Percentiles rank a stretch among this genome's conserved stretches.
These are phyloP conservation scores for Tortricodes alternella DNA, from an alignment of 2,888 invertebrate species.

Conservation along the genomic window DNA sequence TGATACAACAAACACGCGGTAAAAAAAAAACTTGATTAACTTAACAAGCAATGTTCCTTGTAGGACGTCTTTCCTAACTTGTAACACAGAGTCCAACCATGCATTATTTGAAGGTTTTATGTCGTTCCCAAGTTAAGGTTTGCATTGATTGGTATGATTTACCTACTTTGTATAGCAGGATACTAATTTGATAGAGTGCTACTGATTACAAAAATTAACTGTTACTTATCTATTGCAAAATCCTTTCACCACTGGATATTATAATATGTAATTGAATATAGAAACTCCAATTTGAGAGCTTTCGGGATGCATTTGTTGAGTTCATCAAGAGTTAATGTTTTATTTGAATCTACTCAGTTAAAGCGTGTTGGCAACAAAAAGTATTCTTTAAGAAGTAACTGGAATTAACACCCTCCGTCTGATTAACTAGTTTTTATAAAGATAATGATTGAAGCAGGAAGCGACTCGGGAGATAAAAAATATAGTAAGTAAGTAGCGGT, in stretches of 20 bases:
- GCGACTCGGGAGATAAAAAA: constrained; percentile 45
- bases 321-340: constrained; percentile 27
- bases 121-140: not conserved
- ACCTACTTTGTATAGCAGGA: too few species aligned
- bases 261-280: too few species aligned
- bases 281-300: too few species aligned
- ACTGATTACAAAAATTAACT: too few species aligned
- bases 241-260: too few species aligned
- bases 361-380: not conserved
- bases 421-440: constrained; percentile 17
- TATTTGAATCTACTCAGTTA: constrained; percentile 28
- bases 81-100: not conserved
- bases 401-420: constrained; percentile 9
- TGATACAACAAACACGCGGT: not conserved
- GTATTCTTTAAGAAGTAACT: not conserved
- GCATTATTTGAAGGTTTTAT: not conserved
- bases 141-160: not conserved
- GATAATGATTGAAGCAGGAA: constrained; percentile 50
- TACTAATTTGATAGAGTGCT: too few species aligned
- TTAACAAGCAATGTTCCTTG: not conserved
- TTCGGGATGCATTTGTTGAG: constrained; percentile 34
- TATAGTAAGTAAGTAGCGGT: constrained; percentile 30
- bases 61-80: not conserved
- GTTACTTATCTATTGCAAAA: too few species aligned
- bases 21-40: not conserved